Base-by-base conservation (phyloP, 2,797 vertebrate species). In the Scomberomorus guttatus region DNA sequence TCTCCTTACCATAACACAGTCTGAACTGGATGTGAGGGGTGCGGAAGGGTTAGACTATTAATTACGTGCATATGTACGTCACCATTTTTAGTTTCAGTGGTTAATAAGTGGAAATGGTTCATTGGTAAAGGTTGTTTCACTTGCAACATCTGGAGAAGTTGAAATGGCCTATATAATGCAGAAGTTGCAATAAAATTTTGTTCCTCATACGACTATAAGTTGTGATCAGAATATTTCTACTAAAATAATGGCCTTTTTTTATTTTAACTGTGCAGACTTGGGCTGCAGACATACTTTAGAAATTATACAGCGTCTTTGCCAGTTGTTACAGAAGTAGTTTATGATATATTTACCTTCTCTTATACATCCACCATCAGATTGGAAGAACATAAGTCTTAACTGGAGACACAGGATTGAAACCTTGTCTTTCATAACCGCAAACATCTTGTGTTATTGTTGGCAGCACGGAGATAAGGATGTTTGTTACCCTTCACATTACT, bases 391-490 rank as follows among this genome's bases (percentile, higher is more conserved):
- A 65, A 77, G 72, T 65, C 69, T 63, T 82, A 81, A 81, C 77
- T 88, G 61, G 72, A 85, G 74, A 82, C 80, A n/a, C 3, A 3
- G 57, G 64, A 70, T 82, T 77, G 32, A 65, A 76, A 87, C 79
- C 70, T 57, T 50, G 59, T 42, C 50, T 83, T 77, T 87, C 73
- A 24, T 55, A 79, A 80, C 90, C 76, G 50, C 90, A 81, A 87
- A 85, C 84, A 83, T 92, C 78, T 91, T 69, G 77, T 92, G 82
- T 91, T 94, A 79, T 91, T 86, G 81, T 89, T 92, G 89, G 87
- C 84, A 79, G 71, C 32, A 2, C 1, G 6, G 62, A 57, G 65
- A 89, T 91, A 84, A 93, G 80, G 89, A 85, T 90, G 89, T 90
- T 90, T 87, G 87, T 89, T 88, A 63, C 80, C 51, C 58, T 91